These are phyloP conservation scores for Spisula subtruncata DNA, from an alignment of 2,888 invertebrate genomes.

Conservation along the genomic window DNA sequence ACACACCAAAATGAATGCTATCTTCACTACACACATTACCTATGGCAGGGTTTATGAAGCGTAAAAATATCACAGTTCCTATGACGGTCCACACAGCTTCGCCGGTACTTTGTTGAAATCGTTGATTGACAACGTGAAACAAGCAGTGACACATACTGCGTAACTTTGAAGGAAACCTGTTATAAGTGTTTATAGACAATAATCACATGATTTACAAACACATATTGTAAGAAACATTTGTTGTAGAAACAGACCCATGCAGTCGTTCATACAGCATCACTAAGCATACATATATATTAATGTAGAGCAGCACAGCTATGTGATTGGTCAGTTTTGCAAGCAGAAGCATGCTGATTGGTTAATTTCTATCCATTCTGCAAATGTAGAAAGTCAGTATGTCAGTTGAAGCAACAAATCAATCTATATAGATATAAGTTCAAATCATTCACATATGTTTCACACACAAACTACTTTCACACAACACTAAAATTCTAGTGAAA, in stretches of 20 bases:
- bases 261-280: slow-evolving; percentile 39
- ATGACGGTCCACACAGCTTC: slow-evolving; percentile 91
- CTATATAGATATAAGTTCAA: slow-evolving; percentile 34
- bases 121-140: slow-evolving; percentile 90
- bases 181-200: slow-evolving; percentile 41
- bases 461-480: not conserved
- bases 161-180: slow-evolving; percentile 96
- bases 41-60: slow-evolving; percentile 99
- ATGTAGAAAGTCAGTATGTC: slow-evolving; percentile 44
- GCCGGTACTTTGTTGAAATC: slow-evolving; percentile 86
- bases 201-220: slow-evolving; percentile 36
- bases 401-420: slow-evolving; percentile 43
- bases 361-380: slow-evolving; percentile 63
- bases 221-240: slow-evolving; percentile 27
- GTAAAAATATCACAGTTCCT: slow-evolving; percentile 97
- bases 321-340: slow-evolving; percentile 64
- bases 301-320: slow-evolving; percentile 54
- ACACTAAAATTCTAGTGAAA: not conserved
- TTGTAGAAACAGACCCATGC: slow-evolving; percentile 33
- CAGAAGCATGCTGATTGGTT: slow-evolving; percentile 68
- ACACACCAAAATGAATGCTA: slow-evolving; percentile 39
- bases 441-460: not conserved
- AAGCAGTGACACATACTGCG: slow-evolving; percentile 99
- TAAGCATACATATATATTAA: slow-evolving; percentile 38
- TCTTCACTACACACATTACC: slow-evolving; percentile 80